Conservation (phyloP, 2,888 invertebrate species). For the Augiades crinisus region DNA sequence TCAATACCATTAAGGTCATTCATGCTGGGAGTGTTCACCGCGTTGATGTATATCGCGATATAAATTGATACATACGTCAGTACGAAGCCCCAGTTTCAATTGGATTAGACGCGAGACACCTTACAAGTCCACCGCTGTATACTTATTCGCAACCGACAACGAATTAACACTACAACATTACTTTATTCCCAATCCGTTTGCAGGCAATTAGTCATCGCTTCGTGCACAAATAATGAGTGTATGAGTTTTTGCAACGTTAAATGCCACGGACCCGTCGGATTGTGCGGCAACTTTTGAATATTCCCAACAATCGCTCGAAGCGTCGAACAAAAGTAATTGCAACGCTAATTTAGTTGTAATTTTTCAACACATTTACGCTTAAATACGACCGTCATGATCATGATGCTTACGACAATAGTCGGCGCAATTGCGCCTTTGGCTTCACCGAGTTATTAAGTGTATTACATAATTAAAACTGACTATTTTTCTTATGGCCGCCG, state of each 20-base stretch:
- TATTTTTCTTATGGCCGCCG: constrained; percentile 25
- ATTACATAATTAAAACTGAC: constrained; percentile 22
- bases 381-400: constrained; percentile 22
- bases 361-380: constrained; percentile 33
- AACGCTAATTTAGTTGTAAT: constrained; percentile 36
- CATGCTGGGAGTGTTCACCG: not conserved
- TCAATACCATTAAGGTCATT: constrained; percentile 12
- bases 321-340: constrained; percentile 38
- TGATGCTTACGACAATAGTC: constrained; percentile 27
- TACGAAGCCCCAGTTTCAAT: constrained; percentile 52
- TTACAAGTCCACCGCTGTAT: constrained; percentile 39
- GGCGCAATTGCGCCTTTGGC: constrained; percentile 25
- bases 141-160: constrained; percentile 13
- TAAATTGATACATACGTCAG: constrained; percentile 35
- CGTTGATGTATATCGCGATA: constrained; percentile 20
- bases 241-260: constrained; percentile 34
- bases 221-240: constrained; percentile 39
- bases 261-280: constrained; percentile 35
- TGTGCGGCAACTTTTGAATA: constrained; percentile 30
- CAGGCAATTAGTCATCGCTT: constrained; percentile 29
- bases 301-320: constrained; percentile 33
- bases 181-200: constrained; percentile 7
- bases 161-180: constrained; percentile 2
- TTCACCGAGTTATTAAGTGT: constrained; percentile 10
- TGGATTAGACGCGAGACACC: constrained; percentile 53